Percentiles rank a stretch among this genome's conserved stretches.
phyloP scores from a whole-genome alignment of 1,140 invertebrate genomes.

The Lethocerus indicus region DNA sequence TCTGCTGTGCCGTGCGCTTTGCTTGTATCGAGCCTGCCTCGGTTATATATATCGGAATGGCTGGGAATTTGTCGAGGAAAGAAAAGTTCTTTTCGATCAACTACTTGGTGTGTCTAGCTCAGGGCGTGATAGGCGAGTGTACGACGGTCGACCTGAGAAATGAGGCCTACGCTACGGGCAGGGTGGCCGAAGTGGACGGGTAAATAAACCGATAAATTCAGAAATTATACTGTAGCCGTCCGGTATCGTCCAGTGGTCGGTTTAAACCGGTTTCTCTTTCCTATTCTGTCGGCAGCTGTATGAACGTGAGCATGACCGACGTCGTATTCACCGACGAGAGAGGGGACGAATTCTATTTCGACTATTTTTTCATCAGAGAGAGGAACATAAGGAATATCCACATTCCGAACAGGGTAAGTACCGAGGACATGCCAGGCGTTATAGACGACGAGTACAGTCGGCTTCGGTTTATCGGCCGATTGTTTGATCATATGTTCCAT shows the following conservation, averaged over 20 bases:
- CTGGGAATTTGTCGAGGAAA: not conserved
- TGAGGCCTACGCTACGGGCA: constrained; percentile 38
- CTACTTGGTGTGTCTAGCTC: constrained; percentile 37
- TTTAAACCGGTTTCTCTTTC: not conserved
- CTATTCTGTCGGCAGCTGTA: too few species aligned
- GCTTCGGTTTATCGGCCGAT: too few species aligned
- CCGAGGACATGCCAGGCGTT: too few species aligned
- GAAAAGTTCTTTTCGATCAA: constrained; percentile 21
- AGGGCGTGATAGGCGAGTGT: constrained; percentile 38
- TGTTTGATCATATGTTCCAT: too few species aligned
- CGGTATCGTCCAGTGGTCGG: not conserved
- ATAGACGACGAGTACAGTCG: too few species aligned
- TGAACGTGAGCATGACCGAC: constrained; percentile 11
- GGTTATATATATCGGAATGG: too few species aligned
- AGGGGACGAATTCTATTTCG: constrained; percentile 11
- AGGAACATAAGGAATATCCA: constrained; percentile 12
- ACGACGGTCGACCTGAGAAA: constrained; percentile 48
- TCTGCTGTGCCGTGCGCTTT: too few species aligned
- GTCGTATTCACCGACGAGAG: constrained; percentile 8
- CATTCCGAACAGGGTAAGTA: constrained; percentile 11
- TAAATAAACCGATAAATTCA: constrained; percentile 19
- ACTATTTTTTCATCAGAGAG: constrained; percentile 7
- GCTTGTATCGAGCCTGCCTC: too few species aligned
- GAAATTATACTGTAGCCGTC: not conserved
- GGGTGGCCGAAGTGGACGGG: constrained; percentile 37